phyloP scores from a whole-genome alignment of 2,797 vertebrate species.

The Atherinosoma microstoma region DNA sequence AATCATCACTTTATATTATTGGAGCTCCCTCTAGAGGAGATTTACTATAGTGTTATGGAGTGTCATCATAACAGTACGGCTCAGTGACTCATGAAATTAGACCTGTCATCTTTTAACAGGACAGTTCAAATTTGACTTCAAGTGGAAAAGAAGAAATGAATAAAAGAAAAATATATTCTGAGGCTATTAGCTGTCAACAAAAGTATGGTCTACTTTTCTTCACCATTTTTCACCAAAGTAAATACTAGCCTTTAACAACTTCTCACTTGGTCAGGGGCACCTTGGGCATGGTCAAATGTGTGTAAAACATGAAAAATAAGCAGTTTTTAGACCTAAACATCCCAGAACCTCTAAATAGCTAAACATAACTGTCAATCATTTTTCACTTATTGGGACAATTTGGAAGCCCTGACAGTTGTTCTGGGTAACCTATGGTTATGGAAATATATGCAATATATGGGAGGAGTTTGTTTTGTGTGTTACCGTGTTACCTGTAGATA shows the following conservation, averaged over 20 bases:
- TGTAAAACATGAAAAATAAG: conserved; percentile 30
- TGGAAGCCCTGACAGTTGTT: not conserved
- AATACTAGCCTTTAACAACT: conserved; percentile 16
- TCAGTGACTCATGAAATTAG: conserved; percentile 72
- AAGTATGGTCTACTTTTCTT: conserved; percentile 18
- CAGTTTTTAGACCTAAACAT: conserved; percentile 10
- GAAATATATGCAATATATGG: not conserved
- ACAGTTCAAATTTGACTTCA: conserved; percentile 45
- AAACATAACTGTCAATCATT: too few relatives aligned
- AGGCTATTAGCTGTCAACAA: conserved; percentile 25
- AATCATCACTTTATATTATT: not conserved
- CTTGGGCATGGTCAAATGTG: conserved; percentile 2
- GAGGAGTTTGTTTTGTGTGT: not conserved
- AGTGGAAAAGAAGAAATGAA: conserved; percentile 29
- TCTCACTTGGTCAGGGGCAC: too few relatives aligned
- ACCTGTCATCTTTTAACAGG: conserved; percentile 43
- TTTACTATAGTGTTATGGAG: conserved; percentile 19
- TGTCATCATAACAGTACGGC: conserved; percentile 43
- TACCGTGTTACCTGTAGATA: conserved; percentile 95
- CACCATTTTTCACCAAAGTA: conserved; percentile 44
- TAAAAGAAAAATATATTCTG: not conserved
- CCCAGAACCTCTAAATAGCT: not conserved
- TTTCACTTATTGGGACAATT: conserved; percentile 15
- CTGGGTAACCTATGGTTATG: not conserved
- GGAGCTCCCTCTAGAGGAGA: conserved; percentile 64